phyloP scores from a whole-genome alignment of 2,888 invertebrate species.

The Tetropium fuscum region DNA sequence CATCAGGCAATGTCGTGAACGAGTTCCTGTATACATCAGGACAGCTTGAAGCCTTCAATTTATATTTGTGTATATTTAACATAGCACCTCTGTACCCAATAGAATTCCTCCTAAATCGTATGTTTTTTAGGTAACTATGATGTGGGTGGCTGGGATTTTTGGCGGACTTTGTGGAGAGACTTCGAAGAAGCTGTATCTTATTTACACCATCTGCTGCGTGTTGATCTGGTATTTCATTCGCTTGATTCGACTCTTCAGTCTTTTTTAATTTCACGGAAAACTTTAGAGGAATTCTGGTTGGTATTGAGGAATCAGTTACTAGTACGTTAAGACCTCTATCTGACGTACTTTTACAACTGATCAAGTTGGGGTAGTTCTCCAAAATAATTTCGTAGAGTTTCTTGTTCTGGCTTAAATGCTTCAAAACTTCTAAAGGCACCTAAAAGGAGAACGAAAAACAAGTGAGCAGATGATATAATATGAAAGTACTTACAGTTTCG shows the following conservation, averaged over 20 bases:
- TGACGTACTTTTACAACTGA: conserved; percentile 74
- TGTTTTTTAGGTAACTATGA: conserved; percentile 79
- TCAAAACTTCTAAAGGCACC: conserved; percentile 76
- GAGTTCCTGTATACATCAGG: conserved; percentile 91
- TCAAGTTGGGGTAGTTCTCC: conserved; percentile 78
- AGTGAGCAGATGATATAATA: background rate
- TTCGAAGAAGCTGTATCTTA: conserved; percentile 24
- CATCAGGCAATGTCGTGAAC: conserved; percentile 84
- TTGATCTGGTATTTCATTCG: conserved; percentile 61
- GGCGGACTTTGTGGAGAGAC: conserved; percentile 25
- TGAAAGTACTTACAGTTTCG: conserved; percentile 70
- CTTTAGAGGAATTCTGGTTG: conserved; percentile 69
- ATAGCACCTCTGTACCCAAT: conserved; percentile 88
- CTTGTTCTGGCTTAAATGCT: conserved; percentile 73
- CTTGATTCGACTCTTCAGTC: conserved; percentile 35
- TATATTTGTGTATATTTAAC: conserved; percentile 77
- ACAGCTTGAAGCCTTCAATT: conserved; percentile 87
- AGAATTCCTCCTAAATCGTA: conserved; percentile 81
- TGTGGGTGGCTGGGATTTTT: conserved; percentile 62
- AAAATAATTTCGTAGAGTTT: conserved; percentile 77
- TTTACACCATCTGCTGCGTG: conserved; percentile 66
- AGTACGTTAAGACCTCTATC: conserved; percentile 70
- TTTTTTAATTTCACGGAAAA: conserved; percentile 74
- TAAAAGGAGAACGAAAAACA: conserved; percentile 56
- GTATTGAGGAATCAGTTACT: conserved; percentile 54